These are phyloP conservation scores for Barypeithes pellucidus DNA, from an alignment of 2,888 invertebrate genomes.

Conservation along the genomic window DNA sequence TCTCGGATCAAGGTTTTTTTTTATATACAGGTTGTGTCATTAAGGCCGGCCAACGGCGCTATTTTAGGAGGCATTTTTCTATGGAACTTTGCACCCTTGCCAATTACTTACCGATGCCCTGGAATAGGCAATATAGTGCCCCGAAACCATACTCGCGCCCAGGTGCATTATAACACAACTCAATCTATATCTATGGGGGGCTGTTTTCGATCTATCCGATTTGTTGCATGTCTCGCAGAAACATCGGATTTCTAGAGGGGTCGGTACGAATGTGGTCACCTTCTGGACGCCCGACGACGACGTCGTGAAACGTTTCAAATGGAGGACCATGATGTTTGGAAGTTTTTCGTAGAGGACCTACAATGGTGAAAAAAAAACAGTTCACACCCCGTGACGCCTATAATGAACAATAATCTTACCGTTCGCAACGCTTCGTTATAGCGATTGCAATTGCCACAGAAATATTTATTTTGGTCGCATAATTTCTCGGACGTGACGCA, in stretches of 20 bases:
- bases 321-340: constrained; percentile 89
- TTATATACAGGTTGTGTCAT: neutral
- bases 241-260: constrained; percentile 87
- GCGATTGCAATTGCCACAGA: constrained; percentile 89
- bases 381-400: too few relatives aligned
- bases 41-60: too few relatives aligned
- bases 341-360: constrained; percentile 86
- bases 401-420: constrained; percentile 36
- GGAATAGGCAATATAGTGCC: constrained; percentile 93
- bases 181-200: constrained; percentile 81
- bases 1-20: neutral
- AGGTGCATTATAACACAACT: constrained; percentile 94
- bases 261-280: too few relatives aligned
- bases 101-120: constrained; percentile 74
- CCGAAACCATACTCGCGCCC: constrained; percentile 86
- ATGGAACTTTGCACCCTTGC: too few relatives aligned
- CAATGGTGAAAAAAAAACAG: constrained; percentile 2
- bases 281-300: constrained; percentile 83
- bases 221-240: constrained; percentile 87
- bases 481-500: constrained; percentile 90
- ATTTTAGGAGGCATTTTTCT: too few relatives aligned
- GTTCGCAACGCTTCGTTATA: constrained; percentile 93
- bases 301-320: constrained; percentile 86
- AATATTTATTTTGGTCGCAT: constrained; percentile 91
- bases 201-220: constrained; percentile 33